Percentiles rank a stretch among this genome's conserved stretches.
These are phyloP conservation scores for Drosophila sucinea DNA, from an alignment of 1,140 invertebrate species.

Conservation along the genomic window DNA sequence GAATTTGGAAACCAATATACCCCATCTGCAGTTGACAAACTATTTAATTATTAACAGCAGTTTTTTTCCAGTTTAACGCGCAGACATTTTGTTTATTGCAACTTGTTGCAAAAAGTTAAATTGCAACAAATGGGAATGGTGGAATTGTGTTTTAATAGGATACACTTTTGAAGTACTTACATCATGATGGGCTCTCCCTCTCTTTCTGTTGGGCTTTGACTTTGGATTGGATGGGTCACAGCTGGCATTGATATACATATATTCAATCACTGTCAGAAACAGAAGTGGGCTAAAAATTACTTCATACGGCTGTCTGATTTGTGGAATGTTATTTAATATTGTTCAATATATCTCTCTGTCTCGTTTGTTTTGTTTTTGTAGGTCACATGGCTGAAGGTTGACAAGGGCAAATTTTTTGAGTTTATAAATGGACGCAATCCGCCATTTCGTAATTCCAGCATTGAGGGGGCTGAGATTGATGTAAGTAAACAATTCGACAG, in stretches of 20 bases:
- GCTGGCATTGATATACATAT: conserved; percentile 38
- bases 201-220: background rate
- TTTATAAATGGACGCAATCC: conserved; percentile 90
- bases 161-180: conserved; percentile 8
- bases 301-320: conserved; percentile 6
- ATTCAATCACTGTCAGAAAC: conserved; percentile 72
- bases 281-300: conserved; percentile 23
- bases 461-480: conserved; percentile 88
- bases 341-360: conserved; percentile 35
- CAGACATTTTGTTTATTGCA: conserved; percentile 56
- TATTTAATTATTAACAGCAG: conserved; percentile 75
- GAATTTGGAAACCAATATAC: background rate
- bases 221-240: conserved; percentile 13
- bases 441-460: conserved; percentile 88
- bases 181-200: conserved; percentile 22
- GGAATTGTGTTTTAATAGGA: background rate
- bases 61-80: conserved; percentile 73
- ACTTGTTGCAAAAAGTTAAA: conserved; percentile 73
- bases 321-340: conserved; percentile 55
- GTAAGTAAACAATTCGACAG: conserved; percentile 85
- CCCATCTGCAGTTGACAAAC: conserved; percentile 8
- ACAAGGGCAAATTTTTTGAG: conserved; percentile 89
- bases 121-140: conserved; percentile 36
- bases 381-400: conserved; percentile 89
- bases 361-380: conserved; percentile 49